Conservation (phyloP, 2,888 invertebrate genomes). For the Baccha elongata region DNA sequence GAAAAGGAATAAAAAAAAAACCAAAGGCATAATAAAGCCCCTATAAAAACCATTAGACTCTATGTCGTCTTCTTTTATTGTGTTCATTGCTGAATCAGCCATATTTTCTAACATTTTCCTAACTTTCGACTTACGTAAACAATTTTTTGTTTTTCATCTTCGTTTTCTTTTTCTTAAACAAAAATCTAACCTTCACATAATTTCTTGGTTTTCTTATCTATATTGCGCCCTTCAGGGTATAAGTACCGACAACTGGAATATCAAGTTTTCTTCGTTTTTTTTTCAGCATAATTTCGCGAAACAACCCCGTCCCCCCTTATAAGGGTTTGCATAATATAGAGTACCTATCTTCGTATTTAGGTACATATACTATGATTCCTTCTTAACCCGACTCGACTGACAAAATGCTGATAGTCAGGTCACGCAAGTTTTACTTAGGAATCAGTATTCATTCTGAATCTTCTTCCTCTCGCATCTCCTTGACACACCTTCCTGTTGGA, state of each 20-base stretch:
- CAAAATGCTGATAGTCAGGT: slow-evolving; percentile 58
- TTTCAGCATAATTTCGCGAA: slow-evolving; percentile 34
- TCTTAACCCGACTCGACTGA: slow-evolving; percentile 16
- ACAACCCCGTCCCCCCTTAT: slow-evolving; percentile 49
- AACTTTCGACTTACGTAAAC: slow-evolving; percentile 62
- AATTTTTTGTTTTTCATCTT: slow-evolving; percentile 36
- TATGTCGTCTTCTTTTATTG: slow-evolving; percentile 58
- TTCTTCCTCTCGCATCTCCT: slow-evolving; percentile 23
- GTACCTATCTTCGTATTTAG: not conserved
- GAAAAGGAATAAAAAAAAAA: not conserved
- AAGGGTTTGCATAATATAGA: slow-evolving; percentile 24
- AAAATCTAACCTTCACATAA: slow-evolving; percentile 65
- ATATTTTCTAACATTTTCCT: slow-evolving; percentile 28
- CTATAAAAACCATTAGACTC: slow-evolving; percentile 66
- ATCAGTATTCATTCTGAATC: slow-evolving; percentile 14
- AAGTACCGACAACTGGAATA: slow-evolving; percentile 57
- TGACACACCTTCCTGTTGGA: slow-evolving; percentile 61
- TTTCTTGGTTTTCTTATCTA: slow-evolving; percentile 35
- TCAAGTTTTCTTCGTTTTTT: slow-evolving; percentile 37
- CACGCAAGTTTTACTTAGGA: slow-evolving; percentile 62
- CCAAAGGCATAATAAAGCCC: slow-evolving; percentile 16
- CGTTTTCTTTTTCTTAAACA: not conserved
- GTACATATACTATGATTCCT: not conserved
- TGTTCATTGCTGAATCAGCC: slow-evolving; percentile 60
- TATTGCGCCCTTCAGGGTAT: slow-evolving; percentile 1